phyloP scores from a whole-genome alignment of 1,140 invertebrate species.

The Hypothenemus hampei region DNA sequence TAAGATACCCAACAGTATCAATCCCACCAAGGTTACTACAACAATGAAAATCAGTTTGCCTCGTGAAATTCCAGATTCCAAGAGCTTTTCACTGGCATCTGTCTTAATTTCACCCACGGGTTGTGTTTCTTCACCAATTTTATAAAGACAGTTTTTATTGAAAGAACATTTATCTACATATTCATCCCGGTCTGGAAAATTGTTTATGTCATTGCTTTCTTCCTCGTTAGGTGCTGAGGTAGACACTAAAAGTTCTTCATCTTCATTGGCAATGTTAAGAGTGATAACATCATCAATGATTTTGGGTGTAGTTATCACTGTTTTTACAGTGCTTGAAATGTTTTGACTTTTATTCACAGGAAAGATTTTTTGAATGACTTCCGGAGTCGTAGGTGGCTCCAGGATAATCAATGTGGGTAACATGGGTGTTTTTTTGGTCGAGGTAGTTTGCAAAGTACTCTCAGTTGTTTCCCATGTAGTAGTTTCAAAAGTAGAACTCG shows the following conservation, averaged over 20 bases:
- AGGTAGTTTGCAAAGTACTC: too few species aligned
- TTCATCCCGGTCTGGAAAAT: slow-evolving; percentile 4
- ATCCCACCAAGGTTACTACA: slow-evolving; percentile 1
- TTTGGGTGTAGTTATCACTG: background rate
- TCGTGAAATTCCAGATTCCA: background rate
- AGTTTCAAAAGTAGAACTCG: too few species aligned
- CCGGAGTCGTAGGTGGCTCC: background rate
- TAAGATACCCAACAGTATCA: slow-evolving; percentile 6
- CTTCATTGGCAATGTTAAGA: slow-evolving; percentile 4
- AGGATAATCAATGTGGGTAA: background rate
- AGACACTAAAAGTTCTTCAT: slow-evolving; percentile 10
- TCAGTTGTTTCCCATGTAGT: too few species aligned
- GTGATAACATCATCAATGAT: slow-evolving; percentile 6
- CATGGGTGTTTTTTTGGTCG: too few species aligned
- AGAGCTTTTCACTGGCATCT: slow-evolving; percentile 7
- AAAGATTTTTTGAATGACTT: slow-evolving; percentile 1
- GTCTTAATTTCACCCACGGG: slow-evolving; percentile 11
- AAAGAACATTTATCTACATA: slow-evolving; percentile 13
- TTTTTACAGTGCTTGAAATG: slow-evolving; percentile 6
- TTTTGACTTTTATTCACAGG: slow-evolving; percentile 2
- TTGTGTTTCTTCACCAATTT: background rate
- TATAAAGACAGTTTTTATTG: background rate
- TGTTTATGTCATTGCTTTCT: slow-evolving; percentile 12
- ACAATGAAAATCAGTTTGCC: background rate
- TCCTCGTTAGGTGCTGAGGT: slow-evolving; percentile 1